A percentile compares a stretch with the other conserved stretches of the same genome.
These are phyloP conservation scores for Trichogramma dendrolimi DNA, from an alignment of 2,888 invertebrate genomes.

Conservation along the genomic window DNA sequence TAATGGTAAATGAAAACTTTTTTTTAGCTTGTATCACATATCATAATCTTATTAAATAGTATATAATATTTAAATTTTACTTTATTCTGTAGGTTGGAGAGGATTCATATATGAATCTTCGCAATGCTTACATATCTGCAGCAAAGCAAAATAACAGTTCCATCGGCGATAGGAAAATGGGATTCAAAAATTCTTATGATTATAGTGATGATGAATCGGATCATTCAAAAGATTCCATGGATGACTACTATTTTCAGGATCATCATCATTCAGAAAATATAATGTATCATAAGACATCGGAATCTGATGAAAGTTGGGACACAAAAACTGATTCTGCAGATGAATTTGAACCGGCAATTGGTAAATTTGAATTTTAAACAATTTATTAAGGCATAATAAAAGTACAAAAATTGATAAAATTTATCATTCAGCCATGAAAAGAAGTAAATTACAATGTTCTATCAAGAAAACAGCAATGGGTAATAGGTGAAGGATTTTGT, in stretches of 20 bases:
- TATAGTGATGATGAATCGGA: slow-evolving; percentile 1
- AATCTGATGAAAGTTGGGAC: slow-evolving; percentile 25
- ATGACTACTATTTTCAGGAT: not conserved
- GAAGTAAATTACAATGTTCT: not conserved
- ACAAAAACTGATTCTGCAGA: slow-evolving; percentile 14
- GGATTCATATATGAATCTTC: slow-evolving; percentile 10
- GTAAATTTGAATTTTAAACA: slow-evolving; percentile 8
- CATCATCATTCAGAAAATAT: not conserved
- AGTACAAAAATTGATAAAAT: not conserved
- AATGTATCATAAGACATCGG: not conserved
- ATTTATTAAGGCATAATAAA: not conserved
- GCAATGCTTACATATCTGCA: not conserved
- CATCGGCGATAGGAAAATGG: not conserved
- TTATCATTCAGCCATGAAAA: not conserved
- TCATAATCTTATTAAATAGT: not conserved
- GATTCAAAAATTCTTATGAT: not conserved
- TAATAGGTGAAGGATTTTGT: slow-evolving; percentile 13
- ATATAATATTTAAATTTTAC: not conserved
- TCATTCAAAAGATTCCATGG: not conserved
- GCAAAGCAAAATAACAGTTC: not conserved
- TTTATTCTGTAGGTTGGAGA: slow-evolving; percentile 17
- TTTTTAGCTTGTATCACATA: not conserved
- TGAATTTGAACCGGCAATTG: slow-evolving; percentile 22
- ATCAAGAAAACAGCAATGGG: not conserved
- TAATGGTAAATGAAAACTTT: slow-evolving; percentile 14